phyloP scores from a whole-genome alignment of 2,888 invertebrate genomes.

The Corythucha ciliata region DNA sequence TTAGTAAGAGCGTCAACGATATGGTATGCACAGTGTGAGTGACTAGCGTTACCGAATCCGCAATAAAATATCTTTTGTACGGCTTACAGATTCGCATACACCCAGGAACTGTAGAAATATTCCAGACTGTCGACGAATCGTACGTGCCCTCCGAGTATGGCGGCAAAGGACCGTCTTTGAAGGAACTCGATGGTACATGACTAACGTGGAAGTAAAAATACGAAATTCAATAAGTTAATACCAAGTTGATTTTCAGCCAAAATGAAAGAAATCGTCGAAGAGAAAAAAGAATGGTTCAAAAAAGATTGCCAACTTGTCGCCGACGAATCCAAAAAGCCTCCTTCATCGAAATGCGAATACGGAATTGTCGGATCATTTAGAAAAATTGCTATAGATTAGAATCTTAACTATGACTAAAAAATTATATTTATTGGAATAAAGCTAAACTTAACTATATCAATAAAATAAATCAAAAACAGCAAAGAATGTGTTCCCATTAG shows the following conservation, averaged over 20 bases:
- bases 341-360: constrained; percentile 12
- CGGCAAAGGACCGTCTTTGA: constrained; percentile 28
- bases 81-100: too few relatives aligned
- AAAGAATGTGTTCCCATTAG: too few relatives aligned
- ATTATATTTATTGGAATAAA: too few relatives aligned
- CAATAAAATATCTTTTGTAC: too few relatives aligned
- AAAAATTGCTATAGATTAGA: constrained; percentile 34
- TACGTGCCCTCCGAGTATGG: constrained; percentile 32
- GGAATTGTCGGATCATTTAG: constrained; percentile 32
- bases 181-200: constrained; percentile 28
- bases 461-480: too few relatives aligned
- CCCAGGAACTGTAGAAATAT: constrained; percentile 5
- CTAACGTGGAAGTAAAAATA: too few relatives aligned
- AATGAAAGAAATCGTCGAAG: constrained; percentile 25
- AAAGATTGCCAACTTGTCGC: constrained; percentile 33
- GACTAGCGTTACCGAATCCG: too few relatives aligned
- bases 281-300: constrained; percentile 32
- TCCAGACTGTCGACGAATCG: constrained; percentile 8
- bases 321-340: constrained; percentile 30
- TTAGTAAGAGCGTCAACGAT: constrained; percentile 27
- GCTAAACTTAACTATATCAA: too few relatives aligned
- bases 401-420: too few relatives aligned
- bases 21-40: too few relatives aligned
- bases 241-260: constrained; percentile 25
- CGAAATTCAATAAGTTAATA: too few relatives aligned